phyloP scores from a whole-genome alignment of 2,888 invertebrate species.

The Chydorus sphaericus region DNA sequence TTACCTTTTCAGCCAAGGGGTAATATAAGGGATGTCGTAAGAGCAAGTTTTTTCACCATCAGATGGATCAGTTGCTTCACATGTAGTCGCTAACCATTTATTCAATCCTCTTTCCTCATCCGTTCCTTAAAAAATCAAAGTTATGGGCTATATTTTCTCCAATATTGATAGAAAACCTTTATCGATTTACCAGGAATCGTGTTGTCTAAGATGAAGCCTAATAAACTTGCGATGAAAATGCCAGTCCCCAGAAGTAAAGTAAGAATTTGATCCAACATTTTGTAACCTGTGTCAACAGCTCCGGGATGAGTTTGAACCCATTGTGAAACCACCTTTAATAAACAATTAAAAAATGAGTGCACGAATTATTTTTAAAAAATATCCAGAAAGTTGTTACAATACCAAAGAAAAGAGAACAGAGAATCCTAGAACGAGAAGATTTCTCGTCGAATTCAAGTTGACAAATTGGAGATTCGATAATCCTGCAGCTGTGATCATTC shows the following conservation, averaged over 20 bases:
- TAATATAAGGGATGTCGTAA: too few species aligned
- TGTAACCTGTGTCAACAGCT: conserved; percentile 45
- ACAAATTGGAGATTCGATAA: conserved; percentile 65
- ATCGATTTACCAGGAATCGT: conserved; percentile 48
- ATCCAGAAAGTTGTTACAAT: too few species aligned
- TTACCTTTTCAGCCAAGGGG: too few species aligned
- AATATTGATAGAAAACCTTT: too few species aligned
- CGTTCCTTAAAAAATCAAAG: too few species aligned
- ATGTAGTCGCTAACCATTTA: too few species aligned
- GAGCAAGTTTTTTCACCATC: too few species aligned
- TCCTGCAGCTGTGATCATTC: conserved; percentile 66
- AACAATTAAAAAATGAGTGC: background rate
- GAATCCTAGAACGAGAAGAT: conserved; percentile 75
- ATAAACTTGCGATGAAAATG: conserved; percentile 55
- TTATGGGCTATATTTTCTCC: too few species aligned
- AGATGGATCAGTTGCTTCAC: too few species aligned
- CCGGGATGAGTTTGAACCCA: conserved; percentile 53
- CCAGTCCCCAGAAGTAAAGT: conserved; percentile 61
- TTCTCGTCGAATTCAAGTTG: conserved; percentile 65
- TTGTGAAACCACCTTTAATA: conserved; percentile 49
- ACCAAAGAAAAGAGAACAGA: conserved; percentile 69
- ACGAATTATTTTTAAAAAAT: background rate
- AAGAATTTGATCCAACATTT: conserved; percentile 47
- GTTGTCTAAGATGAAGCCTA: conserved; percentile 58
- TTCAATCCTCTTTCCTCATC: too few species aligned